These are phyloP conservation scores for Steromphala cineraria DNA, from an alignment of 2,888 invertebrate genomes.

Conservation along the genomic window DNA sequence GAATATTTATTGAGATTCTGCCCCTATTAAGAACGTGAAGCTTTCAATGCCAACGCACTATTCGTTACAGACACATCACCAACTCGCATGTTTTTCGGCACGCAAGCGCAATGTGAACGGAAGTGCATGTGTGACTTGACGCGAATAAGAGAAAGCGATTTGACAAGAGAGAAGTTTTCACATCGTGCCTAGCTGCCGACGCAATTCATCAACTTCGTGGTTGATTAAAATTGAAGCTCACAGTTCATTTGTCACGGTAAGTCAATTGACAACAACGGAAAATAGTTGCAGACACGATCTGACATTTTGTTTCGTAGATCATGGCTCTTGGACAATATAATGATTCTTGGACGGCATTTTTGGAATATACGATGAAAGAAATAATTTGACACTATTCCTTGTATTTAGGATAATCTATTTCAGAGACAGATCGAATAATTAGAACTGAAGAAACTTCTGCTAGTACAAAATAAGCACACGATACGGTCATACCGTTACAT, in stretches of 20 bases:
- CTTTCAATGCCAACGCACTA: neutral
- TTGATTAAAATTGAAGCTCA: conserved; percentile 9
- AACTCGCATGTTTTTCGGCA: neutral
- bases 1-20: neutral
- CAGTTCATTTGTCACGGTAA: conserved; percentile 12
- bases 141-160: neutral
- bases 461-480: no score
- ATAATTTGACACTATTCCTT: no score
- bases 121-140: conserved; percentile 14
- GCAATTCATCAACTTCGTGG: conserved; percentile 3
- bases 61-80: neutral
- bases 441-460: no score
- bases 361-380: no score
- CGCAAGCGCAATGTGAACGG: conserved; percentile 14
- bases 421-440: no score
- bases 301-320: no score
- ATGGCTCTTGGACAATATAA: no score
- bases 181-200: conserved; percentile 4
- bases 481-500: no score
- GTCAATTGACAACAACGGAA: neutral
- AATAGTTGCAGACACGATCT: neutral
- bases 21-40: neutral
- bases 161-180: conserved; percentile 9
- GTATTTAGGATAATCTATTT: no score
- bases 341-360: no score